Base-by-base conservation (phyloP, 2,797 vertebrate species). In the Gymnocypris eckloni region DNA sequence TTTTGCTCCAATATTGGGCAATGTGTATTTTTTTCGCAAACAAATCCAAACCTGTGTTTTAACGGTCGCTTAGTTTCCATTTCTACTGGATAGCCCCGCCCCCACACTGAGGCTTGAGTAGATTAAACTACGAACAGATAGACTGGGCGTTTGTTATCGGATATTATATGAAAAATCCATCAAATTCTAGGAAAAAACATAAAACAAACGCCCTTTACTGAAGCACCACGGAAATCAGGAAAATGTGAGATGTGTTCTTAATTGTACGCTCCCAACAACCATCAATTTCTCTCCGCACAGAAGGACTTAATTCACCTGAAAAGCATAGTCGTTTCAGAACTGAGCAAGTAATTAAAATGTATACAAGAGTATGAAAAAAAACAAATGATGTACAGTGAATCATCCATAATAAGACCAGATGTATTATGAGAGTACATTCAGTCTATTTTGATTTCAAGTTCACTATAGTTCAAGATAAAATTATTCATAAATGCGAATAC, bases 361-460 rank as follows among this genome's bases (percentile, higher is more conserved):
- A 70, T 43, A 71, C 7, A 43, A 72, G 6, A n/a, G 22, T 3
- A 22, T 7, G 5, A 43, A 45, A 71, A 72, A n/a, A n/a, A 72
- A 1, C 8, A 1, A 77, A 37, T 56, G 54, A 54, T 54, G 48
- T 54, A 16, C n/a, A 56, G 18, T 76, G 25, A 11, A 75, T 52
- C n/a, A 0, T 73, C n/a, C n/a, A 50, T n/a, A 48, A 9, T 28
- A 28, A 28, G 15, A 48, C 71, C 50, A 37, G 48, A 37, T 20
- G 0, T 76, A 22, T 54, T 33, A 52, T 76, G 6, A 80, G 37
- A n/a, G 18, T 9, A 16, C 39, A 81, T n/a, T 1, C 8, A 50
- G 20, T n/a, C 33, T 22, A 39, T 56, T n/a, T 41, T 54, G 45
- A 81, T 81, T 80, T 48, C 41, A 75, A 48, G 71, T 16, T 73